phyloP scores from a whole-genome alignment of 2,797 vertebrate species.

The Botia kubotai region DNA sequence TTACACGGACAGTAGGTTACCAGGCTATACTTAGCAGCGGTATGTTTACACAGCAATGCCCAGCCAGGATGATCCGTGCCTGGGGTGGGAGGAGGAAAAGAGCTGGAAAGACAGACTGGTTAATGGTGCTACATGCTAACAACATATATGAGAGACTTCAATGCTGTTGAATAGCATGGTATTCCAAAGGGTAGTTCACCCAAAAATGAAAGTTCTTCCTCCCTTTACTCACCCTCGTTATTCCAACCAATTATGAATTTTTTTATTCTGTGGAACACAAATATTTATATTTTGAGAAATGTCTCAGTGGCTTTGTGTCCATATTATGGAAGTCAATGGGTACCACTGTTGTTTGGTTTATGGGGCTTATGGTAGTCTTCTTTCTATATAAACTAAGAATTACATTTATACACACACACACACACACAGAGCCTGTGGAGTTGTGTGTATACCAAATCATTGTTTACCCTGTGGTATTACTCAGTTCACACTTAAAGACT shows the following conservation, averaged over 20 bases:
- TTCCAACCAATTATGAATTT: neutral
- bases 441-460: constrained; percentile 1
- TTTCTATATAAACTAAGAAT: neutral
- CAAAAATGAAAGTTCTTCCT: too few relatives aligned
- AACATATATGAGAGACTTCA: neutral
- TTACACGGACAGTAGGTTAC: constrained; percentile 38
- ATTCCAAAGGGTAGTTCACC: too few relatives aligned
- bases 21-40: constrained; percentile 7
- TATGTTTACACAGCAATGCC: neutral
- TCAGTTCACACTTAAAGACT: constrained; percentile 7
- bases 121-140: neutral
- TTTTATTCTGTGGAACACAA: too few relatives aligned
- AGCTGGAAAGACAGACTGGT: neutral
- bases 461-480: constrained; percentile 2
- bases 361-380: neutral
- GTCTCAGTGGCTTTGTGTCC: too few relatives aligned
- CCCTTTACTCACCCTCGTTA: too few relatives aligned
- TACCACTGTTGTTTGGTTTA: neutral
- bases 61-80: neutral
- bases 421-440: neutral
- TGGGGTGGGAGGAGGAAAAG: neutral
- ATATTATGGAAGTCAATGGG: too few relatives aligned
- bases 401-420: constrained; percentile 5
- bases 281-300: too few relatives aligned
- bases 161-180: too few relatives aligned